Conservation (phyloP, 2,888 invertebrate genomes). For the Hyppa rectilinea region DNA sequence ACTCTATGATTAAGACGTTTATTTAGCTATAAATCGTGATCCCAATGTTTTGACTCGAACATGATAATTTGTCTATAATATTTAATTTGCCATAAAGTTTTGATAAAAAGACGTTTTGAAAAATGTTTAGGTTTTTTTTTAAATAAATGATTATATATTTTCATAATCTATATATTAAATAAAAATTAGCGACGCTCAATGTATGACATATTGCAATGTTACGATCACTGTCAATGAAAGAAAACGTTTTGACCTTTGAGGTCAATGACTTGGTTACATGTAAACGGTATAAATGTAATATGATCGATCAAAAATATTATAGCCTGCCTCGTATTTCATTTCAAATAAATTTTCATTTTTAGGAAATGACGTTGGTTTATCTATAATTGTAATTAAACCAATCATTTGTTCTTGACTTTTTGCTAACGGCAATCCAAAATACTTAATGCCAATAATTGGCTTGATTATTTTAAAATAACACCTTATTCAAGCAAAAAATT, state of each 20-base stretch:
- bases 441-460: not conserved
- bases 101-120: slow-evolving; percentile 7
- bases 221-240: slow-evolving; percentile 20
- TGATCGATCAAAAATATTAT: slow-evolving; percentile 4
- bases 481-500: slow-evolving; percentile 2
- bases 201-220: not conserved
- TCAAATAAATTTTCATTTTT: not conserved
- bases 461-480: slow-evolving; percentile 22
- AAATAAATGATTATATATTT: not conserved
- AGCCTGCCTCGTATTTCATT: not conserved
- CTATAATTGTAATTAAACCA: not conserved
- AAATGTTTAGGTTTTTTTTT: not conserved
- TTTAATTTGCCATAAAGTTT: slow-evolving; percentile 3
- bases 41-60: slow-evolving; percentile 26
- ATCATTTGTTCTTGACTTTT: not conserved
- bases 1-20: slow-evolving; percentile 37
- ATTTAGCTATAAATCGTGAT: slow-evolving; percentile 29
- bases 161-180: not conserved
- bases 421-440: too few relatives aligned
- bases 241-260: slow-evolving; percentile 11
- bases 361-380: not conserved
- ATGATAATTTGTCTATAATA: slow-evolving; percentile 9
- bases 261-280: slow-evolving; percentile 29
- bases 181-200: not conserved
- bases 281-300: slow-evolving; percentile 3